Base-by-base conservation (phyloP, 2,888 invertebrate species). In the Creontiades dilutus region DNA sequence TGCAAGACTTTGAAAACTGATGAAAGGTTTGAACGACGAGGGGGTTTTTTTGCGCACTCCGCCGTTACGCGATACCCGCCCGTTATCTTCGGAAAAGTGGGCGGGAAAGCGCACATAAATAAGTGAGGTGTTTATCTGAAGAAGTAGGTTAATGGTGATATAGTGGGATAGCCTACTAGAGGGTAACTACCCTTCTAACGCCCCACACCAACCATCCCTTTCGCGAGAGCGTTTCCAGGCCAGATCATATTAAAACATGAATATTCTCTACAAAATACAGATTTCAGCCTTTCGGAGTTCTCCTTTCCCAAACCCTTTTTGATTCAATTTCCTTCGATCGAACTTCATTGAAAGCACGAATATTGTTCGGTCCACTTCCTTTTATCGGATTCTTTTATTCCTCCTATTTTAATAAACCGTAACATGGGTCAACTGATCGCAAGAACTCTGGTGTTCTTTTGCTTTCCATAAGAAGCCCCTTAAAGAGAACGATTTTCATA, bases 51-150 rank as follows among this genome's bases (percentile, higher is more conserved):
- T 3, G 23, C 52, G 7, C 82, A 52, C 16, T 68, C 23, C n/a
- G 14, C 46, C 12, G 27, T 52, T 23, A 52, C 52, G 23, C 52
- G 82, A 82, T 82, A 82, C 23, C 23, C 52, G 19, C 52, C 37
- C 82, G 19, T 82, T 82, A 82, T 82, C 82, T 82, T 48, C 82
- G 48, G 82, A 27, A 47, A 68, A 68, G 23, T 12, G 19, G 27
- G 68, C 14, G 37, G 82, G 14, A 46, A 28, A 27, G 52, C 7
- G 47, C 52, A 48, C 82, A 82, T 82, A 82, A 82, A 82, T 82
- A 82, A 82, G 82, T 82, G 82, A 82, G 82, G 82, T 82, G 82
- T 82, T 82, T 82, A 82, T 82, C 82, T 52, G 82, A 82, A 82
- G 82, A 82, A 82, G 82, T 82, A 52, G 82, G 82, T 82, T 82